A percentile compares a stretch with the other conserved stretches of the same genome.
These are phyloP conservation scores for Sthenelais limicola DNA, from an alignment of 2,888 invertebrate species.

Conservation along the genomic window DNA sequence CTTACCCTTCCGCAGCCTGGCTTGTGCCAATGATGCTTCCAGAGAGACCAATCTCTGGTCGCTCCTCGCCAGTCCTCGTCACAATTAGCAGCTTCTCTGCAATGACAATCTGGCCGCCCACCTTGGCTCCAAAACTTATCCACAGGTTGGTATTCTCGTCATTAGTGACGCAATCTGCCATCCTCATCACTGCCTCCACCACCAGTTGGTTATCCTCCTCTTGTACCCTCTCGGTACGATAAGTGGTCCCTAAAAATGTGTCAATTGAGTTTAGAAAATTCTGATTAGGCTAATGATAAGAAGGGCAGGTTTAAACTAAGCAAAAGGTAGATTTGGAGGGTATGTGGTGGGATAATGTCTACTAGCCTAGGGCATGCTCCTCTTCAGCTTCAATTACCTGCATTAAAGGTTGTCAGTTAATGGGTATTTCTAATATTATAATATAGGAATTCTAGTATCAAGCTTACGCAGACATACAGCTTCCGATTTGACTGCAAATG, in stretches of 20 bases:
- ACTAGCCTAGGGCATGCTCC: too few relatives aligned
- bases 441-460: too few relatives aligned
- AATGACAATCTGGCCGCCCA: slow-evolving; percentile 48
- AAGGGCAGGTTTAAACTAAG: not conserved
- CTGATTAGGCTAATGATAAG: not conserved
- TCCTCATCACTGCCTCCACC: slow-evolving; percentile 57
- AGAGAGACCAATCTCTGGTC: not conserved
- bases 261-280: not conserved
- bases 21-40: not conserved
- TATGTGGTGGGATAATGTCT: too few relatives aligned
- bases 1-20: too few relatives aligned
- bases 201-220: slow-evolving; percentile 57
- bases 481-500: too few relatives aligned
- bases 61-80: not conserved
- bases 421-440: too few relatives aligned
- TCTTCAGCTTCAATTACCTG: too few relatives aligned
- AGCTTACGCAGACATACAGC: too few relatives aligned
- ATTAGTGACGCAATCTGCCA: slow-evolving; percentile 59
- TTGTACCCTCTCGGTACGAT: slow-evolving; percentile 41
- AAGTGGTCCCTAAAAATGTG: slow-evolving; percentile 46
- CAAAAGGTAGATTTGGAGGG: too few relatives aligned
- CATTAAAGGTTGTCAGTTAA: too few relatives aligned
- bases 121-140: slow-evolving; percentile 57
- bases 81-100: not conserved
- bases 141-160: slow-evolving; percentile 47